These are phyloP conservation scores for Gila orcuttii DNA, from an alignment of 2,113 vertebrate species.

Conservation along the genomic window DNA sequence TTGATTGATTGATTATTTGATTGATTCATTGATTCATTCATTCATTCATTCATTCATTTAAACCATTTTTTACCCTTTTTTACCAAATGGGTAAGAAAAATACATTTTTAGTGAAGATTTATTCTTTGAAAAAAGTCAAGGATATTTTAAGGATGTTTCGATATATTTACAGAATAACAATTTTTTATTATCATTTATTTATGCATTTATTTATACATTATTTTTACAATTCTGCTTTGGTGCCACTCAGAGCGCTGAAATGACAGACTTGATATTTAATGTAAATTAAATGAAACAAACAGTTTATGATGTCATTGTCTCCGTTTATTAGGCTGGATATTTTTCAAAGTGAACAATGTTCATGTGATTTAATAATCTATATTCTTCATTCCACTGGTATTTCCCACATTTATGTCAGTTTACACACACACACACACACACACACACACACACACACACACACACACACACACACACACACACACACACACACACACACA, in stretches of 20 bases:
- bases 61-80: too few species aligned
- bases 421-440: background rate
- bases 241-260: background rate
- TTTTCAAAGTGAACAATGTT: background rate
- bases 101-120: too few species aligned
- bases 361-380: background rate
- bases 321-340: background rate
- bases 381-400: background rate
- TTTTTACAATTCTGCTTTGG: background rate
- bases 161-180: background rate
- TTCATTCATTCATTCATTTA: too few species aligned
- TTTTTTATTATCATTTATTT: background rate
- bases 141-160: background rate
- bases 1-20: too few species aligned
- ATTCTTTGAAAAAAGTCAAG: too few species aligned
- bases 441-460: slow-evolving; percentile 6
- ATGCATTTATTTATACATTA: background rate
- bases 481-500: background rate
- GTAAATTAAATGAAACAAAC: background rate
- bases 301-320: background rate
- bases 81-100: too few species aligned
- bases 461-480: slow-evolving; percentile 28
- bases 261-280: background rate
- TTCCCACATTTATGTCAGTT: background rate
- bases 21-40: too few species aligned